Evolutionary conservation across 2,113 vertebrate species (phyloP).

Genomic region (Vireo altiloquus): DNA sequence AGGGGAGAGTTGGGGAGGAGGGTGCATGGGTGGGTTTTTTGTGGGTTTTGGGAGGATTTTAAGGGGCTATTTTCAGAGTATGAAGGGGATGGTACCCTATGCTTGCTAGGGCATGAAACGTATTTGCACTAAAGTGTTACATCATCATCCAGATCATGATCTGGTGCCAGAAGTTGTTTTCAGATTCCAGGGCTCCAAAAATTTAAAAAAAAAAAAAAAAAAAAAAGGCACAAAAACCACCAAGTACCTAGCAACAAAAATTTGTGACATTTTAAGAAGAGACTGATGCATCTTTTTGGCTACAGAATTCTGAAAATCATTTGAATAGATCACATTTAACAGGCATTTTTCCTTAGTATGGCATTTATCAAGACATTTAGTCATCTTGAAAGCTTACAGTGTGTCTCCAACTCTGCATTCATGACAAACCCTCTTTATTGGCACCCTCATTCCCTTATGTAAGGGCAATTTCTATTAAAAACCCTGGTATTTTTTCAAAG

Average conservation of each 20-base stretch:
- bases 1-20: neutral
- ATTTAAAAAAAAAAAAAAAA: neutral
- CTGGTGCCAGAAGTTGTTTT: neutral
- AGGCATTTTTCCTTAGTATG: neutral
- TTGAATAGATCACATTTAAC: neutral
- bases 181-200: neutral
- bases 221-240: neutral
- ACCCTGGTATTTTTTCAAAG: rapidly evolving
- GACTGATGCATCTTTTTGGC: neutral
- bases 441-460: neutral
- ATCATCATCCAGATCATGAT: neutral
- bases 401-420: neutral
- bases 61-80: neutral
- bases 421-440: neutral
- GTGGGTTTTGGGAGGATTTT: neutral
- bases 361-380: neutral
- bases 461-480: neutral
- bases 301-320: neutral
- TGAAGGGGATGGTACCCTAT: neutral
- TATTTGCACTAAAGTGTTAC: neutral
- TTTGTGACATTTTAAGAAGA: neutral
- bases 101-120: neutral
- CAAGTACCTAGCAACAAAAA: conserved; percentile 4
- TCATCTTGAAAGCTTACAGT: neutral
- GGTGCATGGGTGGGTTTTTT: neutral